Evolutionary conservation across 2,113 vertebrate species (phyloP).

Genomic region (Tautogolabrus adspersus): DNA sequence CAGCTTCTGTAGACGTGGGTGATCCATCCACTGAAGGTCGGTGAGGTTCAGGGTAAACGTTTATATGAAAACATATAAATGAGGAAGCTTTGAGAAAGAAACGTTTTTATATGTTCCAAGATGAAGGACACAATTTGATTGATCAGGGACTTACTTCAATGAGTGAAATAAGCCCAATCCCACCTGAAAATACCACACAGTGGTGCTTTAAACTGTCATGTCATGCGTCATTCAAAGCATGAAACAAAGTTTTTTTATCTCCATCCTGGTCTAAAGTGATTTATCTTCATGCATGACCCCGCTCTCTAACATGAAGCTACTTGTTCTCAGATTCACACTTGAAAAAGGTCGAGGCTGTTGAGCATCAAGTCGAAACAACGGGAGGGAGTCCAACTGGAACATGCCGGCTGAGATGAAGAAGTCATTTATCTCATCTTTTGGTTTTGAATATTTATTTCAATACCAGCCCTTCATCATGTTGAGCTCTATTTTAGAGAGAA

Average conservation of each 20-base stretch:
- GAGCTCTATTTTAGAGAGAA: neutral
- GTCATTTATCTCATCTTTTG: neutral
- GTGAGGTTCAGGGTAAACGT: constrained; percentile 21
- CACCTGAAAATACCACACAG: neutral
- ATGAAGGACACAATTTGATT: neutral
- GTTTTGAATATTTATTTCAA: neutral
- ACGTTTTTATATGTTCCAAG: neutral
- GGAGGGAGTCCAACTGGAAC: constrained; percentile 7
- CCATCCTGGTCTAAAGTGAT: neutral
- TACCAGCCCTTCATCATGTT: neutral
- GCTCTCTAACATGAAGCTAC: neutral
- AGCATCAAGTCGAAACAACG: constrained; percentile 19
- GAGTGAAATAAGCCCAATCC: neutral
- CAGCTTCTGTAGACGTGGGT: constrained; percentile 21
- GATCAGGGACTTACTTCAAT: neutral
- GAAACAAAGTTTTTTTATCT: neutral
- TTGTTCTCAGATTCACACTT: neutral
- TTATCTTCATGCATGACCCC: neutral
- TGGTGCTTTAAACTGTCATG: neutral
- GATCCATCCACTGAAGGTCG: constrained; percentile 33
- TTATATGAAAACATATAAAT: constrained; percentile 31
- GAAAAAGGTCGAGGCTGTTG: neutral
- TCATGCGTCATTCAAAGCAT: neutral
- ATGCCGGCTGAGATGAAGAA: neutral
- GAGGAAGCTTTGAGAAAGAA: neutral